Conservation (phyloP, 2,113 vertebrate species). For the Cyphomyrus discorhynchus region DNA sequence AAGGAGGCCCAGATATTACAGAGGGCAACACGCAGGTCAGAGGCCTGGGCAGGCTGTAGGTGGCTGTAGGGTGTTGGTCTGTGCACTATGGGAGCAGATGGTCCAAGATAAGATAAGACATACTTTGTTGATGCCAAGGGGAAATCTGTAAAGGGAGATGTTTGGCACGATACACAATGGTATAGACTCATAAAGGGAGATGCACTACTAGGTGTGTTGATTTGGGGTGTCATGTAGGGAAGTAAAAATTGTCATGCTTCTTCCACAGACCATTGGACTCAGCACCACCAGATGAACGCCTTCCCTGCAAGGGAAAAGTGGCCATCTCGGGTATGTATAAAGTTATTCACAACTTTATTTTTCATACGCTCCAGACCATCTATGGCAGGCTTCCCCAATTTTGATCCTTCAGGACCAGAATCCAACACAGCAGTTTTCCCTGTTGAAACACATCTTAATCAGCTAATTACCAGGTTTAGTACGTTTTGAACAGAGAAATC, state of each 20-base stretch:
- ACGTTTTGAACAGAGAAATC: not conserved
- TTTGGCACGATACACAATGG: not conserved
- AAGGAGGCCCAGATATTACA: slow-evolving; percentile 85
- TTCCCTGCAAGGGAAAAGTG: slow-evolving; percentile 77
- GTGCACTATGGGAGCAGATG: not conserved
- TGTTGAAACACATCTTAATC: not conserved
- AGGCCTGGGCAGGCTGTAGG: not conserved
- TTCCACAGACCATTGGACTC: slow-evolving; percentile 70
- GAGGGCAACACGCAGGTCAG: slow-evolving; percentile 67
- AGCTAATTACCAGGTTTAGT: not conserved
- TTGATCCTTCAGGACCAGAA: not conserved
- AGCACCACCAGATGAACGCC: slow-evolving; percentile 59
- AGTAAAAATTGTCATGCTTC: not conserved
- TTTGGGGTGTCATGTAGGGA: not conserved
- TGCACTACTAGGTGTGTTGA: not conserved
- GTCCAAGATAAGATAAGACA: not conserved
- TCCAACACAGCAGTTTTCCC: not conserved
- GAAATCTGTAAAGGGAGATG: not conserved
- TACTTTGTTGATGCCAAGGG: not conserved
- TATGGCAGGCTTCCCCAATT: not conserved
- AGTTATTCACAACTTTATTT: no score
- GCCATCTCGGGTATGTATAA: slow-evolving; percentile 85
- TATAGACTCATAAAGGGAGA: not conserved
- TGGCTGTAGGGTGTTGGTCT: not conserved
- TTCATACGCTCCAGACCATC: not conserved